Base-by-base conservation (phyloP, 2,113 vertebrate genomes). In the Nematolebias whitei region DNA sequence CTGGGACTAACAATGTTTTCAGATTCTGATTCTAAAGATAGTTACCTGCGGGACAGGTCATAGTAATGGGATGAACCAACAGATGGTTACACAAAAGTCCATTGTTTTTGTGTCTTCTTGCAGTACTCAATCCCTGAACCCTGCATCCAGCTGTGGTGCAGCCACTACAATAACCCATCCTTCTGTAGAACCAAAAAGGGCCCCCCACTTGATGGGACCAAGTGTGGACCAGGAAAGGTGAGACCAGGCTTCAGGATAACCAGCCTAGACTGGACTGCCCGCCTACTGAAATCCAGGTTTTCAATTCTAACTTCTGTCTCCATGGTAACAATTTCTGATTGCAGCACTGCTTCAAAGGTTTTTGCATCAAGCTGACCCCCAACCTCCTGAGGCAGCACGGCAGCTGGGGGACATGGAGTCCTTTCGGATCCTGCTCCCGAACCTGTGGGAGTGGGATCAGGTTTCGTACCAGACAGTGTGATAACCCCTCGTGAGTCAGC, bases 181-280 rank as follows among this genome's bases (percentile, higher is more conserved):
- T 98, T 95, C 90, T 99, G 97, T 81, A 97, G 96, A 87, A 97
- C 96, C 40, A 98, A 97, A 90, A 99, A 99, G 80, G 96, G 96
- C 2, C 96, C 97, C 1, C 96, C 97, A 0, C 88, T 99, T n/a
- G 96, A 99, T 0, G 97, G 97, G 56, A 99, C 97, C 32, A 95
- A 94, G 90, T 99, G 97, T 61, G 96, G 93, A 0, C 89, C 93
- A 5, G 97, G 95, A 41, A 96, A 96, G 95, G 96, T 99, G 29
- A 39, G 60, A 32, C 18, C n/a, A n/a, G n/a, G 26, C 26, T 4
- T 29, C 26, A 29, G 26, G 7, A 29, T 7, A n/a, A 29, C 26
- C 3, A 29, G 26, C 26, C 26, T 7, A 29, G 26, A 29, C 26
- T 4, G 26, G 26, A 29, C 26, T 29, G 26, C n/a, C 5, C 16